Evolutionary conservation across 2,797 vertebrate species (phyloP), one percentile per base, ranked within the genome.

Genomic region (Lophotriccus pileatus): DNA sequence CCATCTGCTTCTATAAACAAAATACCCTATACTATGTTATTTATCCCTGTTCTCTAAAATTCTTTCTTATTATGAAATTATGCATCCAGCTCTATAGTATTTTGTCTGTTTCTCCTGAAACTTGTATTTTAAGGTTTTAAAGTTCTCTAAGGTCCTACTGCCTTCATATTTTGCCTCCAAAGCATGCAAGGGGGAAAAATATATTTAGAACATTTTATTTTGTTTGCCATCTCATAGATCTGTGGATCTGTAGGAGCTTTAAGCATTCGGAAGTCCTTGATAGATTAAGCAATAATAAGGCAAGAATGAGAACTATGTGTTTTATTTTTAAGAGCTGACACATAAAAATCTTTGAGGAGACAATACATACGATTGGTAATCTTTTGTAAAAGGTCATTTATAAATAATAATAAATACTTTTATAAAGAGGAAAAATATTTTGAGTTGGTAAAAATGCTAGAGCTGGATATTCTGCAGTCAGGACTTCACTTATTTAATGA

Each of bases 211-310:
- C 12, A 55, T 74, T 93, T 94, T 79, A 73, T 69, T 94, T 89
- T 73, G 37, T 87, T 94, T 92, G 52, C 30, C 62, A 13, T 15
- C 7, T 95, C 44, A 46, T 7, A 59, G 25, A 53, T 34, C 55
- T 83, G 36, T 74, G 12, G 76, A 93, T 93, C 93, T 90, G 62
- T 75, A 76, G 66, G 49, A 78, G 43, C 55, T 84, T 93, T 81
- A 94, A 68, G 50, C 53, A 76, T 66, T 90, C 69, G 37, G 21
- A 92, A 94, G 78, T 78, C 63, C 53, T 76, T 84, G 69, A 91
- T 90, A 91, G 56, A 95, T 94, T 87, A 93, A 80, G 72, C 87
- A 94, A 95, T 93, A 96, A 88, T 88, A 94, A 87, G 59, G 77
- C 27, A 91, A 91, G 62, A 88, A 80, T 91, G 58, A 86, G 83